Evolutionary conservation across 2,888 invertebrate species (phyloP).

Genomic region (Phrixothrix hirtus): DNA sequence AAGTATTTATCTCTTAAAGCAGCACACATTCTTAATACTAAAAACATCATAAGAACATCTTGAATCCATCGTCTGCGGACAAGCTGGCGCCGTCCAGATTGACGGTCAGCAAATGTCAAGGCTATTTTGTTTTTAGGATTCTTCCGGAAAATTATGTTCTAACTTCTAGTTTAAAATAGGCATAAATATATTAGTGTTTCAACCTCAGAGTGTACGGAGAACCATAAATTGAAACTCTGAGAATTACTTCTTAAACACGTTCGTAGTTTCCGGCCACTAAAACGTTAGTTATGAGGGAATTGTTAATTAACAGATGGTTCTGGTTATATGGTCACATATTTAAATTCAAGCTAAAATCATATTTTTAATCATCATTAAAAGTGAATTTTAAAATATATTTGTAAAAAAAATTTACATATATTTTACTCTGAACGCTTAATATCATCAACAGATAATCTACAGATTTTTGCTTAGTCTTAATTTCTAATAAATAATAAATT

Average conservation of each 20-base stretch:
- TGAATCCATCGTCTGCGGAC: constrained; percentile 17
- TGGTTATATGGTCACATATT: background rate
- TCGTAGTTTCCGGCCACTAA: background rate
- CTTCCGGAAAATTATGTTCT: background rate
- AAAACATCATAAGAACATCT: constrained; percentile 13
- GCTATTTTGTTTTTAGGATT: background rate
- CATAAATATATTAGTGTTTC: background rate
- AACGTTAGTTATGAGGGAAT: background rate
- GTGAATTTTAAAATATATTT: background rate
- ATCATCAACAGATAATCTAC: too few relatives aligned
- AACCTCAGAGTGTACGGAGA: background rate
- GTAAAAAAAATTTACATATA: too few relatives aligned
- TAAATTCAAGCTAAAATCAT: background rate
- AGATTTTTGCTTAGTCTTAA: too few relatives aligned
- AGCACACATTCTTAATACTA: constrained; percentile 7
- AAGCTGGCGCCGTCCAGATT: constrained; percentile 6
- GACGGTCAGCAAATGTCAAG: constrained; percentile 4
- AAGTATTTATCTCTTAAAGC: constrained; percentile 1
- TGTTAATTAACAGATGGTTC: background rate
- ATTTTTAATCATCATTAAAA: background rate
- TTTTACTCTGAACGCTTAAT: too few relatives aligned
- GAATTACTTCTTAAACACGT: background rate
- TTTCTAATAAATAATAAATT: too few relatives aligned
- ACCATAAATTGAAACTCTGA: background rate
- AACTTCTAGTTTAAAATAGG: background rate